phyloP scores from a whole-genome alignment of 1,140 invertebrate genomes.

The Anoplolepis gracilipes region DNA sequence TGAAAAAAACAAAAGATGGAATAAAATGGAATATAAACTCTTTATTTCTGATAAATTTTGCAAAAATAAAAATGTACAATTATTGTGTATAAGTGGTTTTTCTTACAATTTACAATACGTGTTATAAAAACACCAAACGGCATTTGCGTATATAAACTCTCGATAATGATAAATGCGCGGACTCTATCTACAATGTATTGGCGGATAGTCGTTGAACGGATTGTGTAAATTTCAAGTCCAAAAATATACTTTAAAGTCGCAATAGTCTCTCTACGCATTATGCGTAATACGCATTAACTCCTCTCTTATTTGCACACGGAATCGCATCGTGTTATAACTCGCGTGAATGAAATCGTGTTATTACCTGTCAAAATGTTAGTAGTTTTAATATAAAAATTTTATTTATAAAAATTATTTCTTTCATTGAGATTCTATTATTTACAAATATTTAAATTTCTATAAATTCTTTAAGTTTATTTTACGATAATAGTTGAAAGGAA shows the following conservation, averaged over 20 bases:
- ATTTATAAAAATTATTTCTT: neutral
- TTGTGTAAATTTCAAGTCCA: slow-evolving; percentile 35
- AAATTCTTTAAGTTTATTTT: neutral
- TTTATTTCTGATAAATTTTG: slow-evolving; percentile 66
- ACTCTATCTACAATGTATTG: slow-evolving; percentile 48
- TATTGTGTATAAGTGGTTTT: slow-evolving; percentile 22
- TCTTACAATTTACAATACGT: neutral
- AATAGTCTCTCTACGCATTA: slow-evolving; percentile 1
- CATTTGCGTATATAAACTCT: slow-evolving; percentile 42
- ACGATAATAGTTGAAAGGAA: too few species aligned
- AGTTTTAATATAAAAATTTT: too few species aligned
- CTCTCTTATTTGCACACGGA: neutral
- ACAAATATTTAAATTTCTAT: neutral
- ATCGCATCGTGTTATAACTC: slow-evolving; percentile 8
- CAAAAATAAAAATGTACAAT: slow-evolving; percentile 76
- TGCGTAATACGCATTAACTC: neutral
- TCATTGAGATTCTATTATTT: neutral
- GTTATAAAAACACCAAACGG: neutral
- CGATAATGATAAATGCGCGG: slow-evolving; percentile 57
- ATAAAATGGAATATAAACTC: slow-evolving; percentile 47
- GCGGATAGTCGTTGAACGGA: neutral
- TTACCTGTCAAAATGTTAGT: too few species aligned
- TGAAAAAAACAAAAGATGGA: too few species aligned
- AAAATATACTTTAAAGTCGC: slow-evolving; percentile 39
- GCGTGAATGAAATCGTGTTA: neutral